A percentile compares a stretch with the other conserved stretches of the same genome.
Evolutionary conservation across 2,113 vertebrate genomes (phyloP).

Genomic region (Centropus bengalensis): DNA sequence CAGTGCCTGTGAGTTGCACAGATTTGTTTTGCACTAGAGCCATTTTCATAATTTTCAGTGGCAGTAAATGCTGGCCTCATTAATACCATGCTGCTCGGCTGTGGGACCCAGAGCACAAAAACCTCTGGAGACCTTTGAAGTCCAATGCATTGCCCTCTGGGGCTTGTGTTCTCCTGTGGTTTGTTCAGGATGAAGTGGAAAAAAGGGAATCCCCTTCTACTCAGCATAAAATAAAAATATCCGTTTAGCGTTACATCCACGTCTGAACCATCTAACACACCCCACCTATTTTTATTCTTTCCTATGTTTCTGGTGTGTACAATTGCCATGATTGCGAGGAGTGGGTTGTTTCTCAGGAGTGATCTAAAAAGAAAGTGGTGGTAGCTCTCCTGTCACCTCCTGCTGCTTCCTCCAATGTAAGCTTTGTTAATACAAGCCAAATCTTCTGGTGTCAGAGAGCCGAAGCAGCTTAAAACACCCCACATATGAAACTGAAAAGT

Average conservation of each 20-base stretch:
- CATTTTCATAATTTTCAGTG: background rate
- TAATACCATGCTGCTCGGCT: background rate
- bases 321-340: background rate
- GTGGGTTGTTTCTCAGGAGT: background rate
- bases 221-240: background rate
- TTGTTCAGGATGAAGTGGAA: background rate
- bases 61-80: background rate
- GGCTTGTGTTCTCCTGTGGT: background rate
- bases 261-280: background rate
- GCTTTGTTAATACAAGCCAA: conserved; percentile 15
- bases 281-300: background rate
- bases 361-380: background rate
- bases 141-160: background rate
- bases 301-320: background rate
- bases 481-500: conserved; percentile 36
- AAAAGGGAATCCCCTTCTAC: background rate
- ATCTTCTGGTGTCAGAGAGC: conserved; percentile 6
- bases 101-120: background rate
- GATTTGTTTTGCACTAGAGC: background rate
- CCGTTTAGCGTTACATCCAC: background rate
- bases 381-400: background rate
- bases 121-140: no score
- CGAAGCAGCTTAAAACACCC: background rate
- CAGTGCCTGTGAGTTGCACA: background rate
- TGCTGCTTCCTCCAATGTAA: background rate